phyloP scores from a whole-genome alignment of 2,888 invertebrate species.

The Chaetogeoica ovagalla region DNA sequence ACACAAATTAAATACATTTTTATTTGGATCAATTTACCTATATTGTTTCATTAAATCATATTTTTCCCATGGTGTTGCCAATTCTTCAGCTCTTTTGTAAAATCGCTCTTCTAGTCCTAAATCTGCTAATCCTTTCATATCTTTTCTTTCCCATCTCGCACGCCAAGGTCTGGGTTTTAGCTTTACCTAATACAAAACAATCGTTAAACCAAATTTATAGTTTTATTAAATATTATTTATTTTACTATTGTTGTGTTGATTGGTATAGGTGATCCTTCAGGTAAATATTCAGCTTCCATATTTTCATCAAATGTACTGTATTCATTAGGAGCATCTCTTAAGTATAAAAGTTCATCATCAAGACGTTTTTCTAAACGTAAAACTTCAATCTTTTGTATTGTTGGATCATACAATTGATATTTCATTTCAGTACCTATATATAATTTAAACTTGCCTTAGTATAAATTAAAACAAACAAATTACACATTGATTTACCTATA shows the following conservation, averaged over 20 bases:
- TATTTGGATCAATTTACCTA: slow-evolving; percentile 64
- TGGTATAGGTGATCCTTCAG: slow-evolving; percentile 77
- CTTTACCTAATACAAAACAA: slow-evolving; percentile 63
- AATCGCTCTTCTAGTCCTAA: slow-evolving; percentile 35
- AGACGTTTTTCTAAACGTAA: slow-evolving; percentile 88
- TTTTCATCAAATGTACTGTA: slow-evolving; percentile 91
- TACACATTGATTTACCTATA: slow-evolving; percentile 60
- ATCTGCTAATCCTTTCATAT: slow-evolving; percentile 73
- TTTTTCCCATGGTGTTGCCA: slow-evolving; percentile 79
- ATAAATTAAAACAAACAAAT: not conserved
- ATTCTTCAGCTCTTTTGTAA: slow-evolving; percentile 61
- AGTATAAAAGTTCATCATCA: slow-evolving; percentile 84
- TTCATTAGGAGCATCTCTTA: slow-evolving; percentile 86
- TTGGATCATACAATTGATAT: slow-evolving; percentile 92
- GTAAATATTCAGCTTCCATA: slow-evolving; percentile 81
- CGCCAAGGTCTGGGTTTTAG: slow-evolving; percentile 86
- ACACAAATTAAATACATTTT: slow-evolving; percentile 6
- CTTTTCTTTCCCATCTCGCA: slow-evolving; percentile 82
- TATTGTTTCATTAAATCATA: slow-evolving; percentile 93
- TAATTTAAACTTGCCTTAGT: not conserved
- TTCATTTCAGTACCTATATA: slow-evolving; percentile 66
- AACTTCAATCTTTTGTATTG: slow-evolving; percentile 85
- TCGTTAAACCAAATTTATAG: not conserved
- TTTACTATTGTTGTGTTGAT: slow-evolving; percentile 73
- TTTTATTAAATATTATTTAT: slow-evolving; percentile 4